A percentile compares a stretch with the other conserved stretches of the same genome.
These are phyloP conservation scores for Choreutis nemorana DNA, from an alignment of 2,888 invertebrate species.

Conservation along the genomic window DNA sequence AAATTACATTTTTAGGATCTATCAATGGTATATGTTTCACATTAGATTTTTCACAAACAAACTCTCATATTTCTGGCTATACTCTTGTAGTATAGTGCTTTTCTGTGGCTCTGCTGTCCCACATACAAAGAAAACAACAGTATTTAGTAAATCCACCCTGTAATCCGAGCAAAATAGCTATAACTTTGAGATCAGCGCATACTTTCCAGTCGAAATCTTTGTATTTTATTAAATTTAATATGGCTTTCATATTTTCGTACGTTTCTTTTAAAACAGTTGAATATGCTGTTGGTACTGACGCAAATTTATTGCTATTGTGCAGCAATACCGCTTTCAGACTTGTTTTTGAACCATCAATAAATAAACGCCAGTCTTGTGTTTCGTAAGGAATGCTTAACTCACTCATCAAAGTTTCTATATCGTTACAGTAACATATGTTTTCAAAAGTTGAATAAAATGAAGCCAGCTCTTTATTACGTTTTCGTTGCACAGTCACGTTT, in stretches of 20 bases:
- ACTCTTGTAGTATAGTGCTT: constrained; percentile 5
- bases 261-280: constrained; percentile 4
- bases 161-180: constrained; percentile 5
- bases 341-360: constrained; percentile 6
- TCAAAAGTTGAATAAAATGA: constrained; percentile 3
- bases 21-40: constrained; percentile 3
- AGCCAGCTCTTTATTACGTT: constrained; percentile 3
- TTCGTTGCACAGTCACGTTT: background rate
- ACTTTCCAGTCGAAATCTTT: constrained; percentile 5
- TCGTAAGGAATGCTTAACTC: constrained; percentile 2
- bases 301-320: constrained; percentile 6
- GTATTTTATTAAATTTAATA: constrained; percentile 4
- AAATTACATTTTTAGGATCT: constrained; percentile 5
- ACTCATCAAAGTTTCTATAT: constrained; percentile 3
- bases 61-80: constrained; percentile 5
- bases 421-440: constrained; percentile 5
- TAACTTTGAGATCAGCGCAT: constrained; percentile 5
- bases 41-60: constrained; percentile 5
- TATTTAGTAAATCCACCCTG: constrained; percentile 8
- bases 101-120: constrained; percentile 7
- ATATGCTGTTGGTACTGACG: constrained; percentile 4
- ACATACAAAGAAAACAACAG: constrained; percentile 7
- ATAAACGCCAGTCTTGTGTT: constrained; percentile 5
- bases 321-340: constrained; percentile 5
- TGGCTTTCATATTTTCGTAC: constrained; percentile 5